Evolutionary conservation across 2,113 vertebrate species (phyloP), one percentile per base, ranked within the genome.

Genomic region (Podarcis cretensis): DNA sequence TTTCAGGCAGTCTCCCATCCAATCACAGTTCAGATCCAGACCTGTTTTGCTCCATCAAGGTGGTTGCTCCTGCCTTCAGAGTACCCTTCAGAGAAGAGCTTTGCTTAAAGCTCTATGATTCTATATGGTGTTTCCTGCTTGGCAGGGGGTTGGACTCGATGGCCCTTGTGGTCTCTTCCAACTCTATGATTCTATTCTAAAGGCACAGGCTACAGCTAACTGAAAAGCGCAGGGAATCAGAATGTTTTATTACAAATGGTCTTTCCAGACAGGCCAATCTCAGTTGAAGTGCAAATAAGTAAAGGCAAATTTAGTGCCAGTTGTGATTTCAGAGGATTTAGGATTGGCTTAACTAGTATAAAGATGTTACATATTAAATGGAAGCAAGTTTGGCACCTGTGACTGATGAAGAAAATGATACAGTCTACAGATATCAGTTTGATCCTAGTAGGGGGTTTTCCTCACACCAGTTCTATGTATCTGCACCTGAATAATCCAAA

Each of bases 391-490:
- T 8, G 6, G 8, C 89, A 1, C 2, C 30, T 80, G 18, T 59
- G 13, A 57, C 27, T n/a, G 27, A 66, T 65, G 43, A 7, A 37
- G 7, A 40, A n/a, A 27, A 81, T 23, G 40, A 2, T 63, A 0
- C 43, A 84, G 18, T 73, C 71, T 59, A 68, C 27, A 30, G 68
- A 30, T 32, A 32, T 6, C 57, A 21, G 3, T 66, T 91, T 90
- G 1, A 1, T 73, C 7, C 3, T 88, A 71, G 13, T 21, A 5
- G 14, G 30, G 25, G 37, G 1, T n/a, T 25, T 27, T 73, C 12
- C 77, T 0, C 6, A 8, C 78, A 75, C 77, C 8, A 89, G 77
- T 87, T 90, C 73, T 40, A 93, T 57, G 20, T 75, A 73, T 35
- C 80, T 32, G 10, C 68, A 1, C 88, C 87, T 81, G 14, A 78